phyloP scores from a whole-genome alignment of 1,140 invertebrate species.

The Lycorma delicatula region DNA sequence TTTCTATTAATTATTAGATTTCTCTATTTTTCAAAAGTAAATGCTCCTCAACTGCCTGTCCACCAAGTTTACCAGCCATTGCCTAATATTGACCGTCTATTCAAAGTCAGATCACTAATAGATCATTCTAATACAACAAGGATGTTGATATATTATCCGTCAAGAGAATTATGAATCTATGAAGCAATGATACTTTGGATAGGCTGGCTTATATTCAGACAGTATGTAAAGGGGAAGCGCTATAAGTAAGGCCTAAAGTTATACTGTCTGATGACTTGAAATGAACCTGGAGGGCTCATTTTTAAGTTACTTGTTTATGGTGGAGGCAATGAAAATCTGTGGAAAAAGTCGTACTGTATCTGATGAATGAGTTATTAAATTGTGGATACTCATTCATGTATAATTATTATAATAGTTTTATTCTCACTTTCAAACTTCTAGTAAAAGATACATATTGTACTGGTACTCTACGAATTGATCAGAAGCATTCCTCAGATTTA shows the following conservation, averaged over 20 bases:
- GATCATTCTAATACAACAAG: slow-evolving; percentile 30
- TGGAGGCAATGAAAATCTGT: neutral
- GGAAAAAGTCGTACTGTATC: neutral
- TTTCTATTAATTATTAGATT: neutral
- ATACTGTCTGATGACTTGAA: neutral
- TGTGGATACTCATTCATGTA: neutral
- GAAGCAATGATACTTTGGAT: neutral
- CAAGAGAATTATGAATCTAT: slow-evolving; percentile 20
- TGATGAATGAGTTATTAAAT: neutral
- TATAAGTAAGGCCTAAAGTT: neutral
- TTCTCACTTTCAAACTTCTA: neutral
- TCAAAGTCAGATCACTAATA: slow-evolving; percentile 18
- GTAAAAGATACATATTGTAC: neutral
- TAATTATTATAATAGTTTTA: slow-evolving; percentile 8
- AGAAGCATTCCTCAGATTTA: neutral
- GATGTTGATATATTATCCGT: slow-evolving; percentile 26
- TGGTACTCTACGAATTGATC: neutral
- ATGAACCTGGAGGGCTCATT: slow-evolving; percentile 22
- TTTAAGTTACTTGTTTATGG: neutral
- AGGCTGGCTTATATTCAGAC: neutral
- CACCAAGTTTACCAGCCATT: too few relatives aligned
- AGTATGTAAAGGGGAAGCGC: neutral
- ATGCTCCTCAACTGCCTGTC: too few relatives aligned
- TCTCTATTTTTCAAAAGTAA: neutral
- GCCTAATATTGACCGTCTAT: neutral